Base-by-base conservation (phyloP, 2,888 invertebrate species). In the Agelastica alni region DNA sequence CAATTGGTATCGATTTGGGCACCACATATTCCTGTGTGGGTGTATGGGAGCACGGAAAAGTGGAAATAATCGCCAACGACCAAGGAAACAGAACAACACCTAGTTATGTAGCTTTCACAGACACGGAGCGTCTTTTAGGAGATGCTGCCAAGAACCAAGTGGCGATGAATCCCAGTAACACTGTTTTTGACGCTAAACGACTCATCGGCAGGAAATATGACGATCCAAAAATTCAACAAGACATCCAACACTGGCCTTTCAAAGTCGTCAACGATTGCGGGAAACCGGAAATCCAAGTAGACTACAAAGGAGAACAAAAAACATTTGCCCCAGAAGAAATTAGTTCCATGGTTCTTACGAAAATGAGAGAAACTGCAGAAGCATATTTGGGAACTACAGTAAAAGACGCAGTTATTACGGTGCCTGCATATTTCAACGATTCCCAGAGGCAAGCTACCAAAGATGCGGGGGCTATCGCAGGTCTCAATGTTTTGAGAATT, bases 1-100 rank as follows among this genome's bases (percentile, higher is more conserved):
- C 85, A 63, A 81, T 89, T 68, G 89, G 89, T 66, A 93, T 91
- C 67, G 90, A 91, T 81, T 81, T 93, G 72, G 93, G 93, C 67
- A 93, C 93, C 30, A 93, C 93, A 4, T 93, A 87, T 77, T 92
- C 91, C 46, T 90, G 90, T 71, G 91, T 91, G 42, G 91, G 87
- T 36, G 88, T 91, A 10, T 91, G 88, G 79, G 87, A 89, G 69
- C 84, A 91, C 70, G 87, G 90, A 48, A 89, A 89, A 74, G 89
- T 91, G 66, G 90, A 91, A 74, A 89, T 91, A 62, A 91, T 92
- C 71, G 91, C 92, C 53, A 93, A 93, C 72, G 91, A 91, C 74
- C 91, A 66, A 61, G 93, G 92, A 60, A 93, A 93, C 76, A 79
- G 92, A 51, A 92, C 91, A 13, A 93, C 92, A 34, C 92, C 93